These are phyloP conservation scores for Battus philenor DNA, from an alignment of 1,140 invertebrate species.

Conservation along the genomic window DNA sequence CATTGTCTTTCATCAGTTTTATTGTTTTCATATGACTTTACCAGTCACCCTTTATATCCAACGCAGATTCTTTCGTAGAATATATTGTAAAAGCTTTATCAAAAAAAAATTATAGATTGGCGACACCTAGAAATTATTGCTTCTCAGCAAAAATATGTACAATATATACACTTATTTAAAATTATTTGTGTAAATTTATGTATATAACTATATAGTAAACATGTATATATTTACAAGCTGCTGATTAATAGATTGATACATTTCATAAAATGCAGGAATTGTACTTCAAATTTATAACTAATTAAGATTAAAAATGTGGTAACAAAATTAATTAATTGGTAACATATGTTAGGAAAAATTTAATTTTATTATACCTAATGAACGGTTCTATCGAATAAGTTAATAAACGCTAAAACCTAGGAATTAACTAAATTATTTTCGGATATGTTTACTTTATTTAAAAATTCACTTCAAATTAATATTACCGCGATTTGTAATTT, in stretches of 20 bases:
- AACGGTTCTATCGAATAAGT: too few relatives aligned
- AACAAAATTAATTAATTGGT: too few relatives aligned
- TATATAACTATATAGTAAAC: conserved; percentile 10
- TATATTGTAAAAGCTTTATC: conserved; percentile 17
- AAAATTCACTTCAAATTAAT: too few relatives aligned
- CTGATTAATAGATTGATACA: background rate
- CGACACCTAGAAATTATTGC: conserved; percentile 26
- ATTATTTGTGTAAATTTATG: conserved; percentile 11
- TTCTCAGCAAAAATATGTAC: conserved; percentile 15
- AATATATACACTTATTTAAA: background rate
- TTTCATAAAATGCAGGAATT: conserved; percentile 4
- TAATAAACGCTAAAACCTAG: too few relatives aligned
- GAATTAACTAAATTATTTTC: too few relatives aligned
- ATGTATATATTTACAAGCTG: conserved; percentile 9
- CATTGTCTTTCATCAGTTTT: too few relatives aligned
- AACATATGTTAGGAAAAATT: too few relatives aligned
- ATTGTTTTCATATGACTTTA: conserved; percentile 1
- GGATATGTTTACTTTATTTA: too few relatives aligned
- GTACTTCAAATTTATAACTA: conserved; percentile 1
- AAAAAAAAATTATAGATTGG: conserved; percentile 22
- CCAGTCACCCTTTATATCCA: conserved; percentile 15
- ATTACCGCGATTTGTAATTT: too few relatives aligned
- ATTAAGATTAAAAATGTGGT: conserved; percentile 11
- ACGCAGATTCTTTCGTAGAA: conserved; percentile 1
- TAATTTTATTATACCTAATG: too few relatives aligned